These are phyloP conservation scores for Sarcophaga carnaria DNA, from an alignment of 2,888 invertebrate genomes.

Conservation along the genomic window DNA sequence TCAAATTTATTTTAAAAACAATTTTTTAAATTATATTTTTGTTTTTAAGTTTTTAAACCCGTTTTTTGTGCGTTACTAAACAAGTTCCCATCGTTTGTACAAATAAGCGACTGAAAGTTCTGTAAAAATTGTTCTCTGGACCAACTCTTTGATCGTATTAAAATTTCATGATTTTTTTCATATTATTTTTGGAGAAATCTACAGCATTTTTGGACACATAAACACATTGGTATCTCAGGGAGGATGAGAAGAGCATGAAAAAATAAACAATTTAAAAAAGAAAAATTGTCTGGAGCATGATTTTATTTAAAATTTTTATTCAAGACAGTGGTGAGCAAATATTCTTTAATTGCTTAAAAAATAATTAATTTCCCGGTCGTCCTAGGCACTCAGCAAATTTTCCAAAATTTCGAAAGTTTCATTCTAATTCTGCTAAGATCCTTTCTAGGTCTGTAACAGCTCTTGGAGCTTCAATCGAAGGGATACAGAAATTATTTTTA, in stretches of 20 bases:
- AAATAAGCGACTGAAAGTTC: constrained; percentile 42
- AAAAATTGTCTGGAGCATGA: constrained; percentile 30
- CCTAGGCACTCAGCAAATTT: too few species aligned
- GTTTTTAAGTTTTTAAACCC: constrained; percentile 7
- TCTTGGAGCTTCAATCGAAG: too few species aligned
- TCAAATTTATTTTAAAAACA: neutral
- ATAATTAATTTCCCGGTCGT: neutral
- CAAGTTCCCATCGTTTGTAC: constrained; percentile 52
- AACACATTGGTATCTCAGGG: constrained; percentile 1
- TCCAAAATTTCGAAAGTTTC: too few species aligned
- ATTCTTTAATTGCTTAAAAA: neutral
- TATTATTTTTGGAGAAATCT: constrained; percentile 29
- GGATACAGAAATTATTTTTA: too few species aligned
- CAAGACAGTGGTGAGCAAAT: constrained; percentile 10
- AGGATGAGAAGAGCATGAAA: constrained; percentile 29
- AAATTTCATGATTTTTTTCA: constrained; percentile 36
- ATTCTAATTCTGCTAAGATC: too few species aligned
- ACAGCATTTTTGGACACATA: constrained; percentile 12
- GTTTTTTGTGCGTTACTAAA: constrained; percentile 35
- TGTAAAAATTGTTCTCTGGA: constrained; percentile 32
- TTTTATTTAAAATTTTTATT: constrained; percentile 19
- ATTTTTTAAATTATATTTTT: neutral
- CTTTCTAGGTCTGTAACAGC: too few species aligned
- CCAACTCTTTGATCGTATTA: constrained; percentile 42
- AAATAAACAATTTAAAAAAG: constrained; percentile 47